Evolutionary conservation across 2,888 invertebrate genomes (phyloP).

Genomic region (Deilephila elpenor): DNA sequence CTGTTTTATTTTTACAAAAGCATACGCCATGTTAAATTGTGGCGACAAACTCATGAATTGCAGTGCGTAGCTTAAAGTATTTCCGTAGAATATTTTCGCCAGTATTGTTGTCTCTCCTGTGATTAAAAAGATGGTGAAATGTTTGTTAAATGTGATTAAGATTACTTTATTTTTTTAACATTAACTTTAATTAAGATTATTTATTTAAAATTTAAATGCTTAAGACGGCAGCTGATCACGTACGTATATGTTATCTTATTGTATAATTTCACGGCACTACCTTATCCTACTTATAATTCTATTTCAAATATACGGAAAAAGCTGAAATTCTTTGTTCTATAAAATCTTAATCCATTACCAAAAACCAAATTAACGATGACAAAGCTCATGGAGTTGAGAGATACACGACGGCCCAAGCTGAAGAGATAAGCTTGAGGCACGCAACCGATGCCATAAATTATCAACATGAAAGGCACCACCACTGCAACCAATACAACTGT

Average conservation of each 20-base stretch:
- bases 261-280: too few species aligned
- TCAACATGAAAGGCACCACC: conserved; percentile 61
- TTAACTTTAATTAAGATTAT: too few species aligned
- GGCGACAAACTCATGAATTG: conserved; percentile 68
- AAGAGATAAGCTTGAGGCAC: conserved; percentile 77
- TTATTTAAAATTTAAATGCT: too few species aligned
- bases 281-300: too few species aligned
- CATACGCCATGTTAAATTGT: conserved; percentile 74
- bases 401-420: conserved; percentile 64
- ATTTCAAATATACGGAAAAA: too few species aligned
- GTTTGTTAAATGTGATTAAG: too few species aligned
- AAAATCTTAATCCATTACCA: conserved; percentile 49
- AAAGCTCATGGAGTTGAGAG: conserved; percentile 69
- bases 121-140: background rate
- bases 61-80: conserved; percentile 53
- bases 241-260: too few species aligned
- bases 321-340: background rate
- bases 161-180: too few species aligned
- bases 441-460: conserved; percentile 66
- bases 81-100: conserved; percentile 66
- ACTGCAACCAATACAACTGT: conserved; percentile 50
- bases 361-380: conserved; percentile 69
- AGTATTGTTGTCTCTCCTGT: conserved; percentile 72
- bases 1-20: conserved; percentile 66
- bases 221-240: too few species aligned